Percentiles rank a stretch among this genome's conserved stretches.
These are phyloP conservation scores for Peromyscus nudipes DNA, from an alignment of 2,797 vertebrate genomes.

Conservation along the genomic window DNA sequence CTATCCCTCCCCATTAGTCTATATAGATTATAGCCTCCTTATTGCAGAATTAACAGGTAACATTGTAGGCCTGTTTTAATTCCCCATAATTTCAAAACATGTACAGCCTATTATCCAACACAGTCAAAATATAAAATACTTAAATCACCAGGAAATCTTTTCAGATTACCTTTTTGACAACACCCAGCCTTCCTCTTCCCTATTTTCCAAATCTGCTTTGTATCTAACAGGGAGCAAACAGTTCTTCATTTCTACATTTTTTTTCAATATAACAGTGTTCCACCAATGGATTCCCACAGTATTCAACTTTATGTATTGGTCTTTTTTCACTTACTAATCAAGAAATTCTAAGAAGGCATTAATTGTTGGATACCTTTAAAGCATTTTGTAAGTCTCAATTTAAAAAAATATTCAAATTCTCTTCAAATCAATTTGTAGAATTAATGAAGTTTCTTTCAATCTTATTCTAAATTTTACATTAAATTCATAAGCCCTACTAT, in stretches of 20 bases:
- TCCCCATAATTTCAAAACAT: background rate
- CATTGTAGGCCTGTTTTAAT: background rate
- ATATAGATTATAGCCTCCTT: too few relatives aligned
- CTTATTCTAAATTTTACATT: slow-evolving; percentile 5
- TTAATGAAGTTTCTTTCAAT: background rate
- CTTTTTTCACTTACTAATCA: background rate
- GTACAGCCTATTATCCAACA: background rate
- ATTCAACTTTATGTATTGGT: background rate
- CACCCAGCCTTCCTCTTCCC: accelerated
- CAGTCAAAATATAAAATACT: background rate
- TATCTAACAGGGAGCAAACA: background rate
- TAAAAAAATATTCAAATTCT: background rate
- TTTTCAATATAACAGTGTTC: background rate
- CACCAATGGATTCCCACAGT: background rate
- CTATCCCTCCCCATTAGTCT: too few relatives aligned
- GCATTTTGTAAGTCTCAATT: background rate
- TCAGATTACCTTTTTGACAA: background rate
- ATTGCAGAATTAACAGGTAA: too few relatives aligned
- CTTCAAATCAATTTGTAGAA: background rate
- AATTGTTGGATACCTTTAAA: background rate
- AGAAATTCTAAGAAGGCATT: background rate
- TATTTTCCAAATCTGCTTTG: background rate
- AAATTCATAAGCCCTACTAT: background rate
- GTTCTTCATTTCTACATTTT: background rate
- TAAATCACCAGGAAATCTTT: background rate